Conservation (phyloP, 1,140 invertebrate genomes). For the Brachionus sp. region DNA sequence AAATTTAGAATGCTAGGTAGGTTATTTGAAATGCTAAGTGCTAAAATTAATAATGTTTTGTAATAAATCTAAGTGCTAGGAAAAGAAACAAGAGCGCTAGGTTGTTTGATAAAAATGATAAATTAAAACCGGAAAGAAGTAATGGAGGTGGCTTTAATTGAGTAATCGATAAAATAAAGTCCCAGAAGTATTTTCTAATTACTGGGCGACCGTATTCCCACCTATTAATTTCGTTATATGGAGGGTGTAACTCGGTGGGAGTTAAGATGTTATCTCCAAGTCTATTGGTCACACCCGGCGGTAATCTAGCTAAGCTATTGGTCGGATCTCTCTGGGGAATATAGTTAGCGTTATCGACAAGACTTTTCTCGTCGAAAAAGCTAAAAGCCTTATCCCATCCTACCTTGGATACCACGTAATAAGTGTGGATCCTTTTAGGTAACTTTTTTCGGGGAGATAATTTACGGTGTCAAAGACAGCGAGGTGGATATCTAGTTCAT, state of each 20-base stretch:
- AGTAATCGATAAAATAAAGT: too few species aligned
- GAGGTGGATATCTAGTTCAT: neutral
- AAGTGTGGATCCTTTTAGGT: neutral
- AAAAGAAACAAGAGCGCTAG: too few species aligned
- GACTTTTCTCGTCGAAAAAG: neutral
- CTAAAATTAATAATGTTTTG: too few species aligned
- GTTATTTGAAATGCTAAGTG: too few species aligned
- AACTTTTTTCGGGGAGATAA: neutral
- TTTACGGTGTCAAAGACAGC: neutral
- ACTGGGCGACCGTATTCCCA: neutral
- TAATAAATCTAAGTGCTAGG: too few species aligned
- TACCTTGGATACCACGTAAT: neutral
- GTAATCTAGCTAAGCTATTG: neutral
- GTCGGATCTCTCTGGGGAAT: neutral
- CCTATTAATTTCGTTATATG: neutral
- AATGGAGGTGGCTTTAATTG: too few species aligned
- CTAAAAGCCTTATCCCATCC: neutral
- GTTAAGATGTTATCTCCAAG: neutral
- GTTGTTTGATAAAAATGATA: too few species aligned
- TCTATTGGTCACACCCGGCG: neutral
- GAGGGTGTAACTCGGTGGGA: neutral
- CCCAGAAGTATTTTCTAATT: neutral
- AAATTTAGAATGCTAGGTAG: too few species aligned
- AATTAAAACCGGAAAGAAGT: too few species aligned
- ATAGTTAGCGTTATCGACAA: neutral